Percentiles rank a stretch among this genome's conserved stretches.
These are phyloP conservation scores for Itoplectis maculator DNA, from an alignment of 2,888 invertebrate species.

Conservation along the genomic window DNA sequence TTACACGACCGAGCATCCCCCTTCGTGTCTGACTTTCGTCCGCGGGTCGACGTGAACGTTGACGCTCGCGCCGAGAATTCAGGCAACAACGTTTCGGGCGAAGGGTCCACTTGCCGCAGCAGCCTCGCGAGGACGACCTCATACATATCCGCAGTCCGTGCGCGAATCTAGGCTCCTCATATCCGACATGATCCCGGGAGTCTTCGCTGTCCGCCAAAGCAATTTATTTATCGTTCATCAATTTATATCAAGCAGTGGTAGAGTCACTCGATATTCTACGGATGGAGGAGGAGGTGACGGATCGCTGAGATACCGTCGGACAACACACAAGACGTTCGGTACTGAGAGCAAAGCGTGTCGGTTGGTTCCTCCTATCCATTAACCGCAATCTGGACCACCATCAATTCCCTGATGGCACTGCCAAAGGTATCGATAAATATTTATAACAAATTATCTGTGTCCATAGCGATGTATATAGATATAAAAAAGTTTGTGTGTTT, in stretches of 20 bases:
- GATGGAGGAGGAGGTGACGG: constrained; percentile 7
- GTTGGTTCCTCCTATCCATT: not conserved
- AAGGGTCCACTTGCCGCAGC: constrained; percentile 27
- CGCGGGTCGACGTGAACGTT: not conserved
- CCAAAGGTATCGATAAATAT: not conserved
- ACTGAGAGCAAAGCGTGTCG: constrained; percentile 18
- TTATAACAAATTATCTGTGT: not conserved
- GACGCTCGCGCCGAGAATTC: constrained; percentile 4
- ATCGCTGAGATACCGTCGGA: constrained; percentile 1
- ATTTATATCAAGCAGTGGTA: constrained; percentile 36
- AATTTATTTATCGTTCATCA: constrained; percentile 54
- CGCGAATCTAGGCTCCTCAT: constrained; percentile 16
- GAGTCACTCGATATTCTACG: constrained; percentile 1
- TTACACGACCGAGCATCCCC: constrained; percentile 41
- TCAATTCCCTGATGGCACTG: not conserved
- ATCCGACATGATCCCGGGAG: constrained; percentile 29
- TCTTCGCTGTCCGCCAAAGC: constrained; percentile 1
- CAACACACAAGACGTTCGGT: constrained; percentile 4
- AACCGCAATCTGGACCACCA: not conserved
- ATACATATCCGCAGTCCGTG: constrained; percentile 16
- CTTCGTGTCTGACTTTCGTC: not conserved
- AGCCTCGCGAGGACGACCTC: constrained; percentile 16
- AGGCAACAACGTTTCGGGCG: constrained; percentile 11
- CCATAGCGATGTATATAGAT: no score
- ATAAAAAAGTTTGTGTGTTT: no score